These are phyloP conservation scores for Dendrolimus kikuchii DNA, from an alignment of 1,140 invertebrate genomes.

Conservation along the genomic window DNA sequence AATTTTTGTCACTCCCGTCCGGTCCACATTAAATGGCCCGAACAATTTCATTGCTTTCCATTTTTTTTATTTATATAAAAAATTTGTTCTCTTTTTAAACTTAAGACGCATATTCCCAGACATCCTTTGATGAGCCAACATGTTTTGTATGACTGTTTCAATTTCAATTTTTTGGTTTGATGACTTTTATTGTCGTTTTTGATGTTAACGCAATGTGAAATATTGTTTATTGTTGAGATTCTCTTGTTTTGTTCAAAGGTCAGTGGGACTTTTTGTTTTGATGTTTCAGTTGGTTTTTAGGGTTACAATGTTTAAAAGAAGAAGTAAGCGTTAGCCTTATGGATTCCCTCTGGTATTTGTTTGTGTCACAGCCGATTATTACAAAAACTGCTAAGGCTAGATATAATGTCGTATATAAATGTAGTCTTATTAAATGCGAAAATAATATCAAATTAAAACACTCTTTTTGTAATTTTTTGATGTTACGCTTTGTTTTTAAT, in stretches of 20 bases:
- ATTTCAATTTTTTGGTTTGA: conserved; percentile 30
- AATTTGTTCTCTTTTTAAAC: conserved; percentile 17
- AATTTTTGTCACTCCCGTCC: conserved; percentile 69
- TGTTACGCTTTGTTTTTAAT: too few species aligned
- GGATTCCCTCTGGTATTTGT: conserved; percentile 2
- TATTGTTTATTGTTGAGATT: too few species aligned
- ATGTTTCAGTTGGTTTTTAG: too few species aligned
- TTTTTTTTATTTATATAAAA: conserved; percentile 31
- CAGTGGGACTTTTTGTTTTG: too few species aligned
- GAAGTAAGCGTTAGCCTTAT: neutral
- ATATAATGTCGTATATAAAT: too few species aligned
- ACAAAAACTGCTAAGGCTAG: too few species aligned
- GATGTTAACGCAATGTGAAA: conserved; percentile 6
- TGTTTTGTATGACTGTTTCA: conserved; percentile 25
- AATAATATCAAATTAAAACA: too few species aligned
- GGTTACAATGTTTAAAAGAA: too few species aligned
- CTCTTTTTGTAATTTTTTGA: too few species aligned
- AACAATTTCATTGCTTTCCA: conserved; percentile 53
- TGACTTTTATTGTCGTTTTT: conserved; percentile 27
- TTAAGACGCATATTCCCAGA: conserved; percentile 30
- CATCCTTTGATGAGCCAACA: conserved; percentile 50
- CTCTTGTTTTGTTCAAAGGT: too few species aligned
- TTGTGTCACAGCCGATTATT: neutral
- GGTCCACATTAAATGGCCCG: conserved; percentile 65
- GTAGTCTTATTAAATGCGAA: too few species aligned